phyloP scores from a whole-genome alignment of 1,140 invertebrate genomes.

The Batillaria attramentaria region DNA sequence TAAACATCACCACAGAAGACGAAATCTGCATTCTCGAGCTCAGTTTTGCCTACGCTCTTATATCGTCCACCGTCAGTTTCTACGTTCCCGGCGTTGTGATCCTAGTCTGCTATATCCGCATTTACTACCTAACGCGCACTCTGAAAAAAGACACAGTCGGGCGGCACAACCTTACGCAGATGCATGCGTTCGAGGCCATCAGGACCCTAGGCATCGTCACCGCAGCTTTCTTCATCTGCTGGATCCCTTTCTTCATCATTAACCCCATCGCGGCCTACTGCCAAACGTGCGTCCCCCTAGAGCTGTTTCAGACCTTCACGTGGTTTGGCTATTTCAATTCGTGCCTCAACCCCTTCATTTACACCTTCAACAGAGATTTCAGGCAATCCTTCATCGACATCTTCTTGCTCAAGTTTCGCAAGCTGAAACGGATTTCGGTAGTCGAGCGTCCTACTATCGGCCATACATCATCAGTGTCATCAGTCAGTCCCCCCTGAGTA shows the following conservation, averaged over 20 bases:
- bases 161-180: conserved; percentile 40
- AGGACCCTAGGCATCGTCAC: conserved; percentile 93
- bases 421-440: conserved; percentile 32
- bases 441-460: conserved; percentile 28
- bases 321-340: conserved; percentile 99
- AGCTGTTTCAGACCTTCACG: conserved; percentile 93
- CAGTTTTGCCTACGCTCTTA: conserved; percentile 94
- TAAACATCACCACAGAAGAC: conserved; percentile 35
- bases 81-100: conserved; percentile 94
- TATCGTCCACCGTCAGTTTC: conserved; percentile 97
- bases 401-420: conserved; percentile 71
- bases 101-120: conserved; percentile 87
- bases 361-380: conserved; percentile 72
- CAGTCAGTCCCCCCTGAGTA: not conserved
- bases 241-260: conserved; percentile 96
- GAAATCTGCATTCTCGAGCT: conserved; percentile 61
- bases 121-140: conserved; percentile 98
- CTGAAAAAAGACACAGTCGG: conserved; percentile 93
- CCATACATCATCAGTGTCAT: conserved; percentile 17
- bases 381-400: conserved; percentile 79
- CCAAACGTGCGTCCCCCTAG: conserved; percentile 74
- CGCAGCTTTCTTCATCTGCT: conserved; percentile 93
- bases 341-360: conserved; percentile 81
- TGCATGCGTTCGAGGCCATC: conserved; percentile 80
- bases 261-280: conserved; percentile 85